Conservation (phyloP, 2,888 invertebrate species). For the Acleris emargana region DNA sequence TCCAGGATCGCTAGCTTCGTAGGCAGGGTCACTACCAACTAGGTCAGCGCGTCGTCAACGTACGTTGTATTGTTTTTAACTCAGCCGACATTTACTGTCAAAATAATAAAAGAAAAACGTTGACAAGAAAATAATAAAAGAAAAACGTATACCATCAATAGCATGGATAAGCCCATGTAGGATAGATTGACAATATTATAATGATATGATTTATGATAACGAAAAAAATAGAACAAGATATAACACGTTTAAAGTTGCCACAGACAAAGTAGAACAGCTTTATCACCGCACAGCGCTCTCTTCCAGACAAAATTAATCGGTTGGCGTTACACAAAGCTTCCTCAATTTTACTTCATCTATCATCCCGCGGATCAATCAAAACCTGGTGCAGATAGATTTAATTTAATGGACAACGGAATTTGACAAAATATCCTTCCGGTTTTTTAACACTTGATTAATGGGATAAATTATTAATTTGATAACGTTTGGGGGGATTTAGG, state of each 20-base stretch:
- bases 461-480: conserved; percentile 29
- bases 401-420: conserved; percentile 49
- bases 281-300: conserved; percentile 4
- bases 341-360: conserved; percentile 47
- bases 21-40: no score
- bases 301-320: conserved; percentile 21
- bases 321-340: conserved; percentile 1
- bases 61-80: no score
- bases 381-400: conserved; percentile 42
- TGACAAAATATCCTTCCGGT: conserved; percentile 45
- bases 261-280: background rate
- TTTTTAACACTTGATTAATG: conserved; percentile 50
- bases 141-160: no score
- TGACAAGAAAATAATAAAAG: no score
- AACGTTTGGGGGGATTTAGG: conserved; percentile 12
- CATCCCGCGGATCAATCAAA: conserved; percentile 49
- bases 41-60: no score
- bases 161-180: no score
- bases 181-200: no score
- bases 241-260: background rate
- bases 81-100: no score
- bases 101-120: no score
- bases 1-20: no score
- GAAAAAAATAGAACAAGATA: no score
- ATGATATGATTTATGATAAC: no score